Conservation (phyloP, 2,113 vertebrate species). For the Larimichthys polyactis region DNA sequence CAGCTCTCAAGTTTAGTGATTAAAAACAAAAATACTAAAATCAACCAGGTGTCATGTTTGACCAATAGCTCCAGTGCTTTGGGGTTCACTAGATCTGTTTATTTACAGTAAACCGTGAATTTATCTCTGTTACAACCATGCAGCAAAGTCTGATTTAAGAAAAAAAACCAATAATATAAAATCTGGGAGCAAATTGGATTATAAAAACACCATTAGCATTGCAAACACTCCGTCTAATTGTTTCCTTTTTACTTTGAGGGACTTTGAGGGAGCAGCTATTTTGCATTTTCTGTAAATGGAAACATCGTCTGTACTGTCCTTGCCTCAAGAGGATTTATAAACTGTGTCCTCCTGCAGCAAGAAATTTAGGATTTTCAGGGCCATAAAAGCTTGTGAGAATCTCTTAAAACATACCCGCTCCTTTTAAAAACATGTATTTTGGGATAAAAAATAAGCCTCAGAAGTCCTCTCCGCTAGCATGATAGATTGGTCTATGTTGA, state of each 20-base stretch:
- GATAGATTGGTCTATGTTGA: not conserved
- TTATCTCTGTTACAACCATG: not conserved
- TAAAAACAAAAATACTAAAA: not conserved
- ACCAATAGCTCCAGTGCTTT: not conserved
- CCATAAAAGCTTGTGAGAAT: not conserved
- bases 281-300: slow-evolving; percentile 27
- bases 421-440: not conserved
- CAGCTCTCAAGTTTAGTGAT: not conserved
- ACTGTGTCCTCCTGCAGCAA: not conserved
- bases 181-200: not conserved
- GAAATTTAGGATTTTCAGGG: not conserved
- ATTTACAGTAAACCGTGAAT: not conserved
- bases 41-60: not conserved
- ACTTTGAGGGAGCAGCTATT: not conserved
- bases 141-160: not conserved
- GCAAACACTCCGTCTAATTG: not conserved
- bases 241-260: slow-evolving; percentile 10
- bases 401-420: not conserved
- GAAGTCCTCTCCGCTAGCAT: not conserved
- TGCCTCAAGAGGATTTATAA: slow-evolving; percentile 29
- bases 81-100: not conserved
- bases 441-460: not conserved
- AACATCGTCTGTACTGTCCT: slow-evolving; percentile 15
- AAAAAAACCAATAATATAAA: not conserved
- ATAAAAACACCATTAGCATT: slow-evolving; percentile 1